Base-by-base conservation (phyloP, 2,888 invertebrate species). In the Epinotia brunnichana region DNA sequence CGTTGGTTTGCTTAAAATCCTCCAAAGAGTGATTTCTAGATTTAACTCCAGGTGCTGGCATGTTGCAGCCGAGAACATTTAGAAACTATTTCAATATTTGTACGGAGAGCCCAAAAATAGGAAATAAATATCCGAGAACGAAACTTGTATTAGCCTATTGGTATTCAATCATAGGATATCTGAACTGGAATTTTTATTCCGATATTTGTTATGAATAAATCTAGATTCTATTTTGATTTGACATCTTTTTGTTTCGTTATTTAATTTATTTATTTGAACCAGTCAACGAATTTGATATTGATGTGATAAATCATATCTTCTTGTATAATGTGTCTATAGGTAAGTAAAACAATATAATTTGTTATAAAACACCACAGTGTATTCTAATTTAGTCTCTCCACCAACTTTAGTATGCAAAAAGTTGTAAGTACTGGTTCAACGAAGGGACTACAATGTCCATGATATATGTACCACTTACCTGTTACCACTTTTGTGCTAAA, bases 181-280 rank as follows among this genome's bases (percentile, higher is more conserved):
- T 56, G 41, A 11, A 48, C 2, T 59, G 57, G 48, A 51, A 35
- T 48, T 24, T 48, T 35, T 24, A 44, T 63, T 9, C 17, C 11
- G 19, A 61, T 48, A 17, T 62, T 62, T 29, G 44, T 24, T 48
- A 62, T 62, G 62, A 51, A 62, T 62, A 62, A 48, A 62, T 62
- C 29, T 48, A 48, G 48, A 62, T 48, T 62, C 24, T n/a, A 62
- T 62, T 48, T 48, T 1, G 29, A 62, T 48, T 29, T 48, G 10
- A n/a, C 10, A 41, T 21, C 10, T 48, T 24, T 41, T 39, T 60
- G 39, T 60, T 41, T 48, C 24, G 48, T 4, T 4, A 17, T 3
- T 1, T 61, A 15, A 41, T 41, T 1, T 13, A 15, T 62, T 11
- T 24, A 21, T 11, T 41, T n/a, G n/a, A n/a, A n/a, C n/a, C n/a